These are phyloP conservation scores for Hypomecis atomaria DNA, from an alignment of 2,888 invertebrate species.

Conservation along the genomic window DNA sequence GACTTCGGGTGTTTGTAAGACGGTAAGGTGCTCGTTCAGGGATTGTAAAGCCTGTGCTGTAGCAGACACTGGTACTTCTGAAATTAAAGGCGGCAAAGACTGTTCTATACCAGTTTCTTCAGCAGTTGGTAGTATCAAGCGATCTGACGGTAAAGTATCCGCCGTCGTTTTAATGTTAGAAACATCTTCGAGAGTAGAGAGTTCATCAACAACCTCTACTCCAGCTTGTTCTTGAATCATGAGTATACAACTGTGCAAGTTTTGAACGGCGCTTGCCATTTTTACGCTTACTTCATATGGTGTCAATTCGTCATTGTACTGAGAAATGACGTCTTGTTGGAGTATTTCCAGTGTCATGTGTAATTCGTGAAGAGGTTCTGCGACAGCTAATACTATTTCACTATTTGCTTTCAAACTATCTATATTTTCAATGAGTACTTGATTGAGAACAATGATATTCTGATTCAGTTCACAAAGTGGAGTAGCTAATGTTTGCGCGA, in stretches of 20 bases:
- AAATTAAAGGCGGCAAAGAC: slow-evolving; percentile 45
- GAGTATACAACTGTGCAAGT: slow-evolving; percentile 74
- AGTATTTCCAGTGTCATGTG: slow-evolving; percentile 73
- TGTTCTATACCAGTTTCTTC: slow-evolving; percentile 58
- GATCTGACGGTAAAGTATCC: slow-evolving; percentile 71
- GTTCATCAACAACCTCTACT: slow-evolving; percentile 79
- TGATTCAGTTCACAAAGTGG: slow-evolving; percentile 70
- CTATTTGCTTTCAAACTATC: slow-evolving; percentile 59
- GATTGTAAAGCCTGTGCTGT: slow-evolving; percentile 69
- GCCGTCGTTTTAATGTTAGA: slow-evolving; percentile 84
- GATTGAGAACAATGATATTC: slow-evolving; percentile 65
- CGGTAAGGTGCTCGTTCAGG: slow-evolving; percentile 66
- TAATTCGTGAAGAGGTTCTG: slow-evolving; percentile 76
- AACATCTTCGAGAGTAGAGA: slow-evolving; percentile 84
- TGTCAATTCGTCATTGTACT: slow-evolving; percentile 63
- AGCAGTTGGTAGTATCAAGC: slow-evolving; percentile 61
- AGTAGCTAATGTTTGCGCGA: slow-evolving; percentile 67
- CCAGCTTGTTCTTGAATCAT: slow-evolving; percentile 76
- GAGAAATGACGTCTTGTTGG: slow-evolving; percentile 76
- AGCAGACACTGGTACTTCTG: slow-evolving; percentile 49
- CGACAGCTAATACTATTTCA: slow-evolving; percentile 67
- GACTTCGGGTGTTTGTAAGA: slow-evolving; percentile 66
- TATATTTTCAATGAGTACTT: slow-evolving; percentile 67
- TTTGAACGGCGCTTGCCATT: slow-evolving; percentile 70
- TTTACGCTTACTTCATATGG: slow-evolving; percentile 59